Base-by-base conservation (phyloP, 1,140 invertebrate species). In the Forficula auricularia region DNA sequence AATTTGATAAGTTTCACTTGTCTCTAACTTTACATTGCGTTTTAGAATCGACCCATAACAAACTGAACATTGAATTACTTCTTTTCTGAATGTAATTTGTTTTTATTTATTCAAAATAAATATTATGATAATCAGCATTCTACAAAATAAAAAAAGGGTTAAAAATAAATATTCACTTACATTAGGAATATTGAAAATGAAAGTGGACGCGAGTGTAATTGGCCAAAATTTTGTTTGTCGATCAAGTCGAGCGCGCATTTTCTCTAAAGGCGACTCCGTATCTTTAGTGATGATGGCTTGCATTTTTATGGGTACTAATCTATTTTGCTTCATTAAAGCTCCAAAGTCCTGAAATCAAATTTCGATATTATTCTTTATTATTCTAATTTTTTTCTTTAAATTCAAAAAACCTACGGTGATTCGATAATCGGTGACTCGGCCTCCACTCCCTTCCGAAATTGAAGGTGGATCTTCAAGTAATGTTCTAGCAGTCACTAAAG, bases 401-500 rank as follows among this genome's bases (percentile, higher is more conserved):
- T n/a, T n/a, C n/a, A 10, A 27, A 27, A 6, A 10, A 10, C 54
- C 57, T 52, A 70, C 71, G 10, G 67, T 68, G 52, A 74, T 72
- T 60, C 82, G 71, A 57, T 96, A 97, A 63, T 97, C 91, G 0
- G 88, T 88, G 2, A 97, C 82, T 40, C 89, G 66, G 0, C 91
- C 91, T 6, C 90, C 91, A 46, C 78, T 77, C 0, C 90, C 90
- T 63, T 96, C 90, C 43, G 79, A 88, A 19, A 97, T 90, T 1
- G 88, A 88, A 0, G 91, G 91, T 4, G 89, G 87, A 64, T 96
- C 91, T 61, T 97, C 92, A 36, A 96, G 68, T 3, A 90, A 78
- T 34, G 85, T 88, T 35, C 89, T 70, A 3, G 75, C 70, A 0
- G 84, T 89, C 13, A 78, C 80, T 22, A 97, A 63, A 2, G 86